Conservation (phyloP, 2,797 vertebrate genomes). For the Notoglanidium macrostoma region DNA sequence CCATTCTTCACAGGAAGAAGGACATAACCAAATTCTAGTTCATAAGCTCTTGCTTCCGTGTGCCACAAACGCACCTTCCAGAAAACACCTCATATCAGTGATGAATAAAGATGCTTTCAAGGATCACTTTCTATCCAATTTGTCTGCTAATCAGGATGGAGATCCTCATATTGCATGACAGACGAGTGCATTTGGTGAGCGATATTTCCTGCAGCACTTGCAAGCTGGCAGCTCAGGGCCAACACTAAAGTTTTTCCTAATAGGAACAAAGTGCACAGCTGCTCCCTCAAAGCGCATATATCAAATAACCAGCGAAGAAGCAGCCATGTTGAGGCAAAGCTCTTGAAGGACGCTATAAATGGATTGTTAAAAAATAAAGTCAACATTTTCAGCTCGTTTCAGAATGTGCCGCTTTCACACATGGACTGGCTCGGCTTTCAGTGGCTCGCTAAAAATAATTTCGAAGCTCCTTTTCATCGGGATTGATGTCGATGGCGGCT, state of each 20-base stretch:
- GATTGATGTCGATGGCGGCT: constrained; percentile 21
- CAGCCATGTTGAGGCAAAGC: constrained; percentile 33
- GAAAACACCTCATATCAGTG: background rate
- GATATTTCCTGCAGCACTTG: constrained; percentile 4
- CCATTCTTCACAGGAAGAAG: constrained; percentile 60
- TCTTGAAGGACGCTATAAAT: constrained; percentile 45
- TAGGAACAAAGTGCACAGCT: constrained; percentile 20
- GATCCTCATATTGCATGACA: background rate
- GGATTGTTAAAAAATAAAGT: constrained; percentile 48
- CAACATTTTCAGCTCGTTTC: constrained; percentile 38
- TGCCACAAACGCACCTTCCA: constrained; percentile 46
- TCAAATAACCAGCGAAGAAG: constrained; percentile 41
- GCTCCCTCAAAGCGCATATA: constrained; percentile 29
- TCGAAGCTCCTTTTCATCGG: constrained; percentile 42
- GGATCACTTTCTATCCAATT: background rate
- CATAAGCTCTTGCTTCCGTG: constrained; percentile 53
- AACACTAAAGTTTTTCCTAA: constrained; percentile 29
- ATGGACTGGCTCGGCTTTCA: constrained; percentile 47
- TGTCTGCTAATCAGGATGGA: background rate
- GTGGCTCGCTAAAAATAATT: constrained; percentile 35
- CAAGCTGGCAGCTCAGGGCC: background rate
- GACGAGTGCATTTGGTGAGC: background rate
- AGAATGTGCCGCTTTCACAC: constrained; percentile 39
- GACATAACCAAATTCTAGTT: constrained; percentile 63
- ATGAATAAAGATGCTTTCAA: constrained; percentile 1